Evolutionary conservation across 2,113 vertebrate species (phyloP), one percentile per base, ranked within the genome.

Genomic region (Psammodynastes pulverulentus): DNA sequence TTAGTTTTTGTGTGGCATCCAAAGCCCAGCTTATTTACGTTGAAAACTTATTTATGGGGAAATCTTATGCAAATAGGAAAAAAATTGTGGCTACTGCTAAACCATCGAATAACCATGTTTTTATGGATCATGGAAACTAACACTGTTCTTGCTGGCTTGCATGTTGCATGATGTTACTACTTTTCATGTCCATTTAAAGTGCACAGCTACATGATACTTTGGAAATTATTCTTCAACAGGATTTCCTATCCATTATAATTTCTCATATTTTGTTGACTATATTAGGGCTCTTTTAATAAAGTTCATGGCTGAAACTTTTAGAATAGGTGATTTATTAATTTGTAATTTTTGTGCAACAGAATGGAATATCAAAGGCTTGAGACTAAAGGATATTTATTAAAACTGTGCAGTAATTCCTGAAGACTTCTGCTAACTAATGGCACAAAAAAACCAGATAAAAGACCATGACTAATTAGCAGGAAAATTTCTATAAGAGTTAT

Each of bases 391-490:
- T 19, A 24, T 0, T 19, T 84, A 56, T 52, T 3, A 90, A 90
- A 87, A 48, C 53, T n/a, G 26, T 86, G 26, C 56, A 58, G 24
- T 58, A 52, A 10, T 94, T 93, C n/a, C 3, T 46, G 52, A 67
- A 49, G 56, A 8, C 62, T 93, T 89, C 92, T 96, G 48, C 9
- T 6, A 4, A 6, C 21, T 49, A 52, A 90, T 58, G 24, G 94
- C 19, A 8, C 51, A 2, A 85, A 88, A 87, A 94, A 4, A 54
- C 9, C 12, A 67, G 62, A 67, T 13, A 34, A 34, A 67, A 67
- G 2, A 4, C 62, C 29, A 34, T 34, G 26, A 88, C 3, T 93
- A 15, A 86, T 48, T 39, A 93, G 46, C 24, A 88, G 51, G 94
- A 90, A 3, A 91, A 34, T 46, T 86, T 49, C n/a, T 12, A 0